phyloP scores from a whole-genome alignment of 2,113 vertebrate genomes.

The Rattus rattus region DNA sequence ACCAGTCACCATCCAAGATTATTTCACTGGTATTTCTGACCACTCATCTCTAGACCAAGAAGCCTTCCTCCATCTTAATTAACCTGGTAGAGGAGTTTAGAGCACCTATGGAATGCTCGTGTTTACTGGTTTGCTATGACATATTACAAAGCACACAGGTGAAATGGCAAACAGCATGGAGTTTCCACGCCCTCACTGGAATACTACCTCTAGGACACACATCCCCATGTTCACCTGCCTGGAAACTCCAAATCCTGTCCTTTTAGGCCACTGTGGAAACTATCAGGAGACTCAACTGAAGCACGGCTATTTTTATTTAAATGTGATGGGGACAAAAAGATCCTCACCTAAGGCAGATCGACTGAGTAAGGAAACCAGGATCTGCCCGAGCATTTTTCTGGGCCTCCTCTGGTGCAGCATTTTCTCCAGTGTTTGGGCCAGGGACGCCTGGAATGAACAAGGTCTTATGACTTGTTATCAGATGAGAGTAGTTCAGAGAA shows the following conservation, averaged over 20 bases:
- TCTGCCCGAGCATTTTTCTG: not conserved
- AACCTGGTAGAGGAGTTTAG: not conserved
- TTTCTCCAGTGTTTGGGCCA: not conserved
- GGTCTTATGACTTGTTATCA: not conserved
- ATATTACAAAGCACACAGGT: not conserved
- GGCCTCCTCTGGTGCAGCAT: not conserved
- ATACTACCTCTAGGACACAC: not conserved
- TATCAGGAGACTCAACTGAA: no score
- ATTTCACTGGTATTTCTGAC: not conserved
- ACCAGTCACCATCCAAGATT: no score
- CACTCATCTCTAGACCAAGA: not conserved
- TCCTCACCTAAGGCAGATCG: not conserved
- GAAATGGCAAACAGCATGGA: no score
- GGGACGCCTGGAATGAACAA: not conserved
- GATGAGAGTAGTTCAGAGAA: not conserved
- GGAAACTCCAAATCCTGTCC: not conserved
- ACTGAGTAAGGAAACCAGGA: not conserved
- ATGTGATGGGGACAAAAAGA: not conserved
- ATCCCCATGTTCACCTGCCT: no score
- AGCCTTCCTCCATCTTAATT: not conserved
- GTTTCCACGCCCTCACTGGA: no score
- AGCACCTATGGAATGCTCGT: not conserved
- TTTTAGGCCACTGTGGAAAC: not conserved
- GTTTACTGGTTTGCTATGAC: not conserved
- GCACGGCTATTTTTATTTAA: not conserved